Evolutionary conservation across 2,113 vertebrate species (phyloP).

Genomic region (Saccopteryx leptura): DNA sequence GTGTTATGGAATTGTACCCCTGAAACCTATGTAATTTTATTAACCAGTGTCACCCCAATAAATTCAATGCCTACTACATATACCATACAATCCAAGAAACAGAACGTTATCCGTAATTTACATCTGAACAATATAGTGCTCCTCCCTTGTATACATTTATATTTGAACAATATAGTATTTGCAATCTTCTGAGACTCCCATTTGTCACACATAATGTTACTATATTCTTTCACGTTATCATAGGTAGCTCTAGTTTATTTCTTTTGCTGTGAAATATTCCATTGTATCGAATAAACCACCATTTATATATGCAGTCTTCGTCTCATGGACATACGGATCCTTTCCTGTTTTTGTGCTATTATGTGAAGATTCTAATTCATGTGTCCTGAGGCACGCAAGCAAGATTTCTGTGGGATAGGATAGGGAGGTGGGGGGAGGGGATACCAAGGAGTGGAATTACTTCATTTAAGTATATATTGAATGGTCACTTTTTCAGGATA

Average conservation of each 20-base stretch:
- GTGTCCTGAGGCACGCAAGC: neutral
- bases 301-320: neutral
- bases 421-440: neutral
- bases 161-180: neutral
- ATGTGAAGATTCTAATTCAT: conserved; percentile 38
- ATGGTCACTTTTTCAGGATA: neutral
- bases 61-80: no score
- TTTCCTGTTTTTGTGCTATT: neutral
- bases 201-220: conserved; percentile 42
- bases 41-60: no score
- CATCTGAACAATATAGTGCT: neutral
- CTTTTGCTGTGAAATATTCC: neutral
- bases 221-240: neutral
- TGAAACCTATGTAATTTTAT: no score
- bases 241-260: conserved; percentile 21
- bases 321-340: neutral
- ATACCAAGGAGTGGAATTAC: neutral
- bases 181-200: neutral
- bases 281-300: neutral
- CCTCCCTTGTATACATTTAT: neutral
- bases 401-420: neutral
- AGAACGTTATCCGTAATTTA: conserved; percentile 19
- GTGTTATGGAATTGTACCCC: no score
- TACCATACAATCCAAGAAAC: neutral
- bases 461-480: neutral